Evolutionary conservation across 2,113 vertebrate genomes (phyloP).

Genomic region (Alosa alosa): DNA sequence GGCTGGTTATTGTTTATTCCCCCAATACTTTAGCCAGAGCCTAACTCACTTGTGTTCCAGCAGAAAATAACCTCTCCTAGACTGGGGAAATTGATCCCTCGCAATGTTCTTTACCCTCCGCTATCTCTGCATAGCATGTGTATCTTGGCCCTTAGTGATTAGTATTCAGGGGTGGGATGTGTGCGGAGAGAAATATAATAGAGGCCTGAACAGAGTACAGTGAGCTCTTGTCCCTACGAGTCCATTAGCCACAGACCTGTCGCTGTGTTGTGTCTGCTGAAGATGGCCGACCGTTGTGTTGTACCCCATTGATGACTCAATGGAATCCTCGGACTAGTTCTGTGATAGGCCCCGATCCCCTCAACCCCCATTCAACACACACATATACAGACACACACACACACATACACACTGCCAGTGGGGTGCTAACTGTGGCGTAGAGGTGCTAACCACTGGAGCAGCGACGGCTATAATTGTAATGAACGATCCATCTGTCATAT

Average conservation of each 20-base stretch:
- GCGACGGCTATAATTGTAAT: slow-evolving; percentile 64
- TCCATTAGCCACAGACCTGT: neutral
- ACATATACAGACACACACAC: slow-evolving; percentile 2
- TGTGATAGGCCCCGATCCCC: neutral
- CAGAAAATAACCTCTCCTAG: neutral
- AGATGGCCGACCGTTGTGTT: slow-evolving; percentile 3
- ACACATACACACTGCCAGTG: slow-evolving; percentile 43
- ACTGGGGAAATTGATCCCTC: neutral
- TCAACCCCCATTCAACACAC: slow-evolving; percentile 2
- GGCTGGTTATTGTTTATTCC: neutral
- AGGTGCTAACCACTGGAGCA: slow-evolving; percentile 54
- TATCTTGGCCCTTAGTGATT: neutral
- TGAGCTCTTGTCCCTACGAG: neutral
- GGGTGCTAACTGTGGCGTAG: slow-evolving; percentile 37
- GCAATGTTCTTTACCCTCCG: neutral
- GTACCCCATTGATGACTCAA: neutral
- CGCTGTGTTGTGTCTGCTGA: neutral
- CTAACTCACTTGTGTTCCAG: neutral
- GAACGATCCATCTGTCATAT: slow-evolving; percentile 68
- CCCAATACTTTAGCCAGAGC: neutral
- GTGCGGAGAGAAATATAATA: neutral
- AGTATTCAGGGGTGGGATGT: neutral
- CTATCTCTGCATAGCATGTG: neutral
- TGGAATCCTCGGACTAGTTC: neutral
- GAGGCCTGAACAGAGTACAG: neutral